These are phyloP conservation scores for Lutjanus campechanus DNA, from an alignment of 2,797 vertebrate genomes.

Conservation along the genomic window DNA sequence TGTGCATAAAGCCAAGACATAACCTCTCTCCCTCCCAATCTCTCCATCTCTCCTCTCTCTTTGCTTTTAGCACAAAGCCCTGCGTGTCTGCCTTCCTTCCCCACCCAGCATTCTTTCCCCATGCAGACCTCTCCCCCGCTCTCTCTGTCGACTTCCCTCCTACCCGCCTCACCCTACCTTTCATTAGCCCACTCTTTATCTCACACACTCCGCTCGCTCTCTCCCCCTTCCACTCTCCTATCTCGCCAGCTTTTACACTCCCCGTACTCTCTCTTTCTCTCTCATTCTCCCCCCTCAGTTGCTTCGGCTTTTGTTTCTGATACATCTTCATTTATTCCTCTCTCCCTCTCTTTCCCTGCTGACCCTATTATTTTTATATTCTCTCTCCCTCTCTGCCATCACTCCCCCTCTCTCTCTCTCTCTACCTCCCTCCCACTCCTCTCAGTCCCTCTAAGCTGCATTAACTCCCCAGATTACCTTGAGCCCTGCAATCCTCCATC, in stretches of 20 bases:
- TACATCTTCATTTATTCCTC: constrained; percentile 82
- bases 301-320: constrained; percentile 80
- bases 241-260: constrained; percentile 68
- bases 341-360: constrained; percentile 76
- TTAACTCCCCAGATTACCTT: constrained; percentile 89
- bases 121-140: constrained; percentile 83
- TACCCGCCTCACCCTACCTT: constrained; percentile 82
- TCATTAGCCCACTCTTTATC: constrained; percentile 85
- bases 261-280: constrained; percentile 34
- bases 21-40: constrained; percentile 69
- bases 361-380: constrained; percentile 84
- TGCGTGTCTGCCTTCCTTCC: constrained; percentile 90
- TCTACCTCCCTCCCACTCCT: constrained; percentile 78
- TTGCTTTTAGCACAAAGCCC: constrained; percentile 90
- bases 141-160: constrained; percentile 80
- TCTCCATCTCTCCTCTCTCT: constrained; percentile 74
- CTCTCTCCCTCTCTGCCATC: constrained; percentile 65
- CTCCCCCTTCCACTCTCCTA: constrained; percentile 70
- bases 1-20: constrained; percentile 65
- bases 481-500: constrained; percentile 86
- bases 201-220: constrained; percentile 68
- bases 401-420: constrained; percentile 57
- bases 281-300: constrained; percentile 52
- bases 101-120: constrained; percentile 93
- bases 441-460: constrained; percentile 87